Evolutionary conservation across 2,888 invertebrate genomes (phyloP), one percentile per base, ranked within the genome.

Genomic region (Phaedon cochleariae): DNA sequence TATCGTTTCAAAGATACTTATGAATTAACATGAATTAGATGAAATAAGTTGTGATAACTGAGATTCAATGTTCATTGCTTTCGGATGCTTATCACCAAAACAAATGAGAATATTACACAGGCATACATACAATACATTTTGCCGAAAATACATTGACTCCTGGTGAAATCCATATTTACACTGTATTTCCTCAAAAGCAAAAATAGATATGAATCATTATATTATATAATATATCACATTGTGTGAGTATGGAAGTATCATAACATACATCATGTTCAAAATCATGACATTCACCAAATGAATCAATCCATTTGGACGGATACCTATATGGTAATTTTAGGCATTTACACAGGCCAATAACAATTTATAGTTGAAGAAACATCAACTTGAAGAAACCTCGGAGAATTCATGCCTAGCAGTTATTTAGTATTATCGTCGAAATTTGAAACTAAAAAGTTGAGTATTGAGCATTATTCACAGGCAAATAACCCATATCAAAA

Each of bases 161-260:
- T 41, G 31, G 31, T 34, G 10, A 22, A 21, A 59, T 59, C 6
- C 37, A 29, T 52, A 22, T 51, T 55, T 57, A 37, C 45, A 55
- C 51, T 34, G 29, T 59, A 59, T 26, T 22, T 41, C 15, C 48
- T 26, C 7, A 7, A 63, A 57, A 63, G 57, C 51, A 52, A 63
- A 55, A 63, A 61, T 46, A 61, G 62, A 63, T 62, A 59, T 59
- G 62, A 62, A 66, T 26, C 26, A 26, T 62, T 62, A 65, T 7
- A 26, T 62, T 62, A 65, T 65, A 52, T 59, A 45, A 69, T 55
- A 67, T 69, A 69, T 69, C 67, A 69, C 69, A 69, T 60, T 65
- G 62, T 61, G 63, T 62, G 61, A 59, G 65, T 51, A 49, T 59
- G 54, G 59, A 52, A 61, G 53, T 41, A 62, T 60, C 53, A n/a